Evolutionary conservation across 30 jellyfish, hydroid and myxozoan genomes (phyloP).

Genomic region (Aurelia sp.): DNA sequence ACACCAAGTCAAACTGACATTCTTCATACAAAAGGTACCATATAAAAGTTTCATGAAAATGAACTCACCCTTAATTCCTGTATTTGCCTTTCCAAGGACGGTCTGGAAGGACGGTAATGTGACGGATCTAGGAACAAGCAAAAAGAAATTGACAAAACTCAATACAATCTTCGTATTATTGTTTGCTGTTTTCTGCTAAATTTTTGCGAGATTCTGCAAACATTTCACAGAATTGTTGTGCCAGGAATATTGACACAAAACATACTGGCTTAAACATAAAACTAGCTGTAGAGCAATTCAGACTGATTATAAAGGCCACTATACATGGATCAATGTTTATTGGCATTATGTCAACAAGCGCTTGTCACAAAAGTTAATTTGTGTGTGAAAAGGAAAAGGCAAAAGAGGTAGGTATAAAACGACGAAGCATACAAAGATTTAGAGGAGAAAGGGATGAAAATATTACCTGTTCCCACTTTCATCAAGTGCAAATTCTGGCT

Average conservation of each 20-base stretch:
- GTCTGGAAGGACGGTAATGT: constrained; percentile 60
- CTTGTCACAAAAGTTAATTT: too few relatives aligned
- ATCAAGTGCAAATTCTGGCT: constrained; percentile 32
- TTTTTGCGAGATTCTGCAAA: too few relatives aligned
- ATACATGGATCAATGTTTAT: too few relatives aligned
- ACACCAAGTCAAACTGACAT: too few relatives aligned
- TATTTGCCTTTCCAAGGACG: constrained; percentile 51
- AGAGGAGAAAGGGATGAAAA: not conserved
- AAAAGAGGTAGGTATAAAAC: not conserved
- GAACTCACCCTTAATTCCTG: constrained; percentile 52
- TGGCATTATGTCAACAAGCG: not conserved
- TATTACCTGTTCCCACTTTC: constrained; percentile 47
- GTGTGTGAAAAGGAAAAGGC: not conserved
- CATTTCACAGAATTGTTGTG: too few relatives aligned
- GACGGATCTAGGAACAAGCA: constrained; percentile 25
- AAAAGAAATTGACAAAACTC: too few relatives aligned
- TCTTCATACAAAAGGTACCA: not conserved
- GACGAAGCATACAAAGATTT: not conserved
- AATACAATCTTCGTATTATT: too few relatives aligned
- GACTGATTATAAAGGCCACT: too few relatives aligned
- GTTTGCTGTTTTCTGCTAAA: too few relatives aligned
- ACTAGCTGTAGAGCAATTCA: too few relatives aligned
- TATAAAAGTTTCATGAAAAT: not conserved
- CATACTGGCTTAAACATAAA: too few relatives aligned
- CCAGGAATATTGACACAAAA: too few relatives aligned